Base-by-base conservation (phyloP, 2,888 invertebrate genomes). In the Ochlodes sylvanus region DNA sequence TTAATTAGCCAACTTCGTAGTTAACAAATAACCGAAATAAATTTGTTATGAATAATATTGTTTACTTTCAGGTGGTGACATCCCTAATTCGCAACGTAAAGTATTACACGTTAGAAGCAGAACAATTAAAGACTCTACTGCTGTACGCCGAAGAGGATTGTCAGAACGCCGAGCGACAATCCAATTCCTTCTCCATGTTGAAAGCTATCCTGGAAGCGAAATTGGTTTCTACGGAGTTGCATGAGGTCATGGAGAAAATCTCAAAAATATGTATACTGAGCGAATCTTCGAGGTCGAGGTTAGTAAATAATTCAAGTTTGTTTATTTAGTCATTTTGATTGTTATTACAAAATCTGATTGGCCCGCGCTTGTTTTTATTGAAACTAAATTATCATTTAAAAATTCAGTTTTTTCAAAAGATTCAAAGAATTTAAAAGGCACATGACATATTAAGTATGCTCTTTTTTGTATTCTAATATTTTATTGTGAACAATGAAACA, bases 71-170 rank as follows among this genome's bases (percentile, higher is more conserved):
- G 96, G 95, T 97, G 0, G 95, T 98, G 76, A 96, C 98, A 41
- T 96, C 96, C 0, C 83, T 98, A 42, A 95, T 99, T 2, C 94
- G 97, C 9, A 97, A 98, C 77, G 96, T 97, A 0, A 95, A 96
- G 72, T 95, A 95, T 75, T 95, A 96, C 82, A 94, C 92, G 15
- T 88, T 98, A 17, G 95, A 94, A 63, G 90, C 89, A 0, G 96
- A 97, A 3, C 98, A 99, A 83, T 87, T 98, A 10, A 96, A 97
- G 84, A 95, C 97, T 5, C 88, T 99, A 0, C 89, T 99, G 12
- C 90, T 97, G 0, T 99, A 98, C 78, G 97, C 97, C 0, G 98
- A 99, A 82, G 97, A 98, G 84, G 98, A 99, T 82, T 94, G 99
- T 38, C 95, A 97, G 80, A 97, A 97, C 77, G 94, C 95, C 56